Conservation (phyloP, 1,140 invertebrate genomes). For the Diploscapter pachys region DNA sequence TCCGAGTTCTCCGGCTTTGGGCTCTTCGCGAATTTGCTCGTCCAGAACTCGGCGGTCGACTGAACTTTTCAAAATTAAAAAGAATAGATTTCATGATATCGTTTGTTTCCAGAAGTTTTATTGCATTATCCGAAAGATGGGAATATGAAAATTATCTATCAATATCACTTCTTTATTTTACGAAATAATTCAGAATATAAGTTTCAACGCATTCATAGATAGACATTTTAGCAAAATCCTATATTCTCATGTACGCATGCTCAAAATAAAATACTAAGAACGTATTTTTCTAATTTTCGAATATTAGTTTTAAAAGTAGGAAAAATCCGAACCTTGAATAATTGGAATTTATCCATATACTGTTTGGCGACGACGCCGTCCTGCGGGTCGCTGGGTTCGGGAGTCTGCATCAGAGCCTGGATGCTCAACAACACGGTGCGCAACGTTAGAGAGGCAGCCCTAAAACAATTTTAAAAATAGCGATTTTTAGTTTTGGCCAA, state of each 20-base stretch:
- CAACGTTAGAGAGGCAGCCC: conserved; percentile 97
- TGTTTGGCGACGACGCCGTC: conserved; percentile 95
- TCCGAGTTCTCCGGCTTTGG: conserved; percentile 43
- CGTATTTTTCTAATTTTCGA: conserved; percentile 4
- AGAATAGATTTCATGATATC: neutral
- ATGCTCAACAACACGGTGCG: conserved; percentile 89
- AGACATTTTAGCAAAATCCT: no score
- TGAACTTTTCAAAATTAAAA: conserved; percentile 37
- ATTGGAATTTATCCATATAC: conserved; percentile 80
- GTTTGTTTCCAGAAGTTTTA: no score
- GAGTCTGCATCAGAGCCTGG: conserved; percentile 77
- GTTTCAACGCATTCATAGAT: no score
- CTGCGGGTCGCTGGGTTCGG: conserved; percentile 73
- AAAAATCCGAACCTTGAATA: conserved; percentile 67
- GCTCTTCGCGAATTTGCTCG: conserved; percentile 78
- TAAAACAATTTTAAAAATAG: conserved; percentile 43
- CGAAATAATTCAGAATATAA: no score
- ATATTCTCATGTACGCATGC: no score
- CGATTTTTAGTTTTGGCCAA: neutral
- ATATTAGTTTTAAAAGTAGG: conserved; percentile 25
- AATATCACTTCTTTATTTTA: no score
- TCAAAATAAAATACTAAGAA: neutral
- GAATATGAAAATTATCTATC: no score
- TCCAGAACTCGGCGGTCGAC: conserved; percentile 89
- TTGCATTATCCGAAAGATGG: no score